These are phyloP conservation scores for Lysandra coridon DNA, from an alignment of 2,888 invertebrate species.

Conservation along the genomic window DNA sequence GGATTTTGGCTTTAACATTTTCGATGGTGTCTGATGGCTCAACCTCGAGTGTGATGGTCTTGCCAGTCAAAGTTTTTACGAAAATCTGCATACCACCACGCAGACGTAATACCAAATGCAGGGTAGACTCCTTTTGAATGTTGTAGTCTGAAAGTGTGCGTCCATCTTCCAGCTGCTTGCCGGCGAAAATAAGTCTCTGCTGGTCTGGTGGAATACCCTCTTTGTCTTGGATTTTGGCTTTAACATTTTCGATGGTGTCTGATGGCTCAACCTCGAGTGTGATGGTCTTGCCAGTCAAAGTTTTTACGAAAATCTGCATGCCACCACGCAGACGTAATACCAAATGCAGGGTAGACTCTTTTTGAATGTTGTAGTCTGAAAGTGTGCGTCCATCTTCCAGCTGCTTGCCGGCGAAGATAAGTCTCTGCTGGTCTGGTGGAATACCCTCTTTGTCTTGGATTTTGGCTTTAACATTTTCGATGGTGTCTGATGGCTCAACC, in stretches of 20 bases:
- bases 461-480: conserved; percentile 81
- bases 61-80: conserved; percentile 65
- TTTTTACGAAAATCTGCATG: conserved; percentile 47
- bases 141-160: conserved; percentile 81
- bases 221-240: conserved; percentile 80
- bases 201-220: conserved; percentile 82
- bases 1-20: conserved; percentile 80
- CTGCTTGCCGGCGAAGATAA: conserved; percentile 75
- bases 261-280: conserved; percentile 66
- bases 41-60: conserved; percentile 79
- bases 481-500: conserved; percentile 71
- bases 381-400: conserved; percentile 81
- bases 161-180: conserved; percentile 82
- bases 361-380: conserved; percentile 83
- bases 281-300: conserved; percentile 78
- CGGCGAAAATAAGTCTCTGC: conserved; percentile 68
- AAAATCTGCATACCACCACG: conserved; percentile 46
- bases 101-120: conserved; percentile 78
- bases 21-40: conserved; percentile 77
- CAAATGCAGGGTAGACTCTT: conserved; percentile 80
- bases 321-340: conserved; percentile 67
- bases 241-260: conserved; percentile 82
- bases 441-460: conserved; percentile 82
- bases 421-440: conserved; percentile 81
- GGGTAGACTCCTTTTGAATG: conserved; percentile 82